Base-by-base conservation (phyloP, 2,113 vertebrate species). In the Atherinomorus stipes region DNA sequence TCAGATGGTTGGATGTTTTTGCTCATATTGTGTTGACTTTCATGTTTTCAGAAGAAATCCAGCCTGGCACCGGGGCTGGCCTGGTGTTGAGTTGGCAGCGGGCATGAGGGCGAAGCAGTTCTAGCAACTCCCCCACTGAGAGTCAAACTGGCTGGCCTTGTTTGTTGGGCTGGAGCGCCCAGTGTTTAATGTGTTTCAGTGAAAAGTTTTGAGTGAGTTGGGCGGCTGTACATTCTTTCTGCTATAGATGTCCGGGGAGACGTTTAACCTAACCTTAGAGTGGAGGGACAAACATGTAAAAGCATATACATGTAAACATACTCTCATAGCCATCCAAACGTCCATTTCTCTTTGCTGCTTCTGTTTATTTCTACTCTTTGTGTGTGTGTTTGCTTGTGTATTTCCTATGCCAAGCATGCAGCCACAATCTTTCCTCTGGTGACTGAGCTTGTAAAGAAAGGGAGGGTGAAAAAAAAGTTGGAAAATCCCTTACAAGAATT, bases 401-500 rank as follows among this genome's bases (percentile, higher is more conserved):
- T 64, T 78, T 76, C 38, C 53, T 18, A 64, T 79, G 71, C 88
- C 81, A 79, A 66, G 71, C 74, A 65, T 61, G 63, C 59, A 81
- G 60, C 85, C 67, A 75, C 88, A 88, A 38, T 63, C 62, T 61
- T 74, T 84, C 75, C 85, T 74, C 71, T 74, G 64, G 67, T 79
- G 60, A 73, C 51, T 31, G 25, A 78, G 70, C 50, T 75, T 62
- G 37, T 50, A 52, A 38, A 63, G 70, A 66, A 62, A 58, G 34
- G 9, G 31, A 13, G 50, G 1, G 13, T 61, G 25, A 12, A 12
- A 26, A 19, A 23, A 37, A 57, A 50, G 11, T 65, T 76, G 89
- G 79, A 90, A 91, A 87, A 84, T 63, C 71, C 82, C 73, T 80
- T 6, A 18, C 57, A 79, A 72, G 78, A 80, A 85, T 71, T 63